Evolutionary conservation across 1,140 invertebrate genomes (phyloP), one percentile per base, ranked within the genome.

Genomic region (Bacillus rossius): DNA sequence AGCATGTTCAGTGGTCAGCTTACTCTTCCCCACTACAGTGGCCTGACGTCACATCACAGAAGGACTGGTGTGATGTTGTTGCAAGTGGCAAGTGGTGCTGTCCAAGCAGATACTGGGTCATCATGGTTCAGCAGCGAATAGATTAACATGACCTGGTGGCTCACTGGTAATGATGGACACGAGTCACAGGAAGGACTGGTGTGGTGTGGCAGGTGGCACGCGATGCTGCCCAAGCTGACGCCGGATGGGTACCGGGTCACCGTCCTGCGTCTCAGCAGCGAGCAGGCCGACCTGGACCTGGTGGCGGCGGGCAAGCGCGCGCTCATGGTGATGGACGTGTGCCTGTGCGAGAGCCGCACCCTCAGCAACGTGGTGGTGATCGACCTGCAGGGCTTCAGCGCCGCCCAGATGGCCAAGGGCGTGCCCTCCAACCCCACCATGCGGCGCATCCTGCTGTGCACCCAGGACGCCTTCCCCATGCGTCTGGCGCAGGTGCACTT

Each of bases 401-500:
- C 69, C n/a, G 68, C 61, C 2, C 75, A 76, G 54, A 70, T 71
- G 45, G 65, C 73, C 14, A 75, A 74, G 60, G 70, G 69, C 16
- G 67, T 59, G 20, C 74, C 75, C 14, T 75, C 74, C 0, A 68
- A 72, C 37, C 59, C 69, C 0, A 65, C 70, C 4, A 63, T 75
- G 0, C 69, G 71, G 51, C 67, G 66, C 20, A 72, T 72, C 20
- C 72, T 74, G 71, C 59, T 75, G 22, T 73, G 74, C 1, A 68
- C 67, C 14, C 75, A 75, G 48, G 73, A 75, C 50, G 74, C 73
- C 37, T 75, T 77, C 72, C 75, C 75, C 3, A 64, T 74, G 8
- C 65, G 75, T 57, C 67, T 77, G 68, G 17, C 65, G 2, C 50
- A 67, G 49, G 56, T 77, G 23, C 66, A 73, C 50, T 75, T 69